Percentiles rank a stretch among this genome's conserved stretches.
Evolutionary conservation across 1,140 invertebrate species (phyloP).

Genomic region (Saccostrea cuccullata): DNA sequence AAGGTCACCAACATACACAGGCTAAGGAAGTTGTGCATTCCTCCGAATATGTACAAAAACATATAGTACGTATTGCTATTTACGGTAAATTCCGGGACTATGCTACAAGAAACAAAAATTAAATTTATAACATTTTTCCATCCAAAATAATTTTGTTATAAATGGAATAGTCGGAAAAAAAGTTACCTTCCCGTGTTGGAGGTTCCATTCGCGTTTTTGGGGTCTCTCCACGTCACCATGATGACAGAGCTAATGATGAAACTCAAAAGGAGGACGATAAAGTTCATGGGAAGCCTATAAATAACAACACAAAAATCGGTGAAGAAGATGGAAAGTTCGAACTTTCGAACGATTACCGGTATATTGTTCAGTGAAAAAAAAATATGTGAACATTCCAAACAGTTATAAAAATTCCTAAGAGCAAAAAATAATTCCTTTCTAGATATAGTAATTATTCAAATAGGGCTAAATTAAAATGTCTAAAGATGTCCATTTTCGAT

Average conservation of each 20-base stretch:
- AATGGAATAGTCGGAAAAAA: background rate
- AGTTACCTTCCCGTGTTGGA: constrained; percentile 35
- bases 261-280: constrained; percentile 64
- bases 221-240: constrained; percentile 62
- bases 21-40: constrained; percentile 71
- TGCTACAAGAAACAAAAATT: constrained; percentile 4
- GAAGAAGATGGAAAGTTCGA: background rate
- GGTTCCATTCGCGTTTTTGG: constrained; percentile 30
- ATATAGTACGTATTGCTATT: constrained; percentile 46
- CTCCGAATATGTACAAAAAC: constrained; percentile 62
- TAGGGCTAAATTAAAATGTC: too few relatives aligned
- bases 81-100: constrained; percentile 16
- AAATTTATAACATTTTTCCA: background rate
- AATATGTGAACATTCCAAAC: too few relatives aligned
- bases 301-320: background rate
- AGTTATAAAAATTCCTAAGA: too few relatives aligned
- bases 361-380: too few relatives aligned
- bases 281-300: constrained; percentile 68
- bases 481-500: too few relatives aligned
- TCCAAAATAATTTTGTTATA: background rate
- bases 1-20: constrained; percentile 70
- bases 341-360: too few relatives aligned
- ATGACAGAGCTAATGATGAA: constrained; percentile 64
- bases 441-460: too few relatives aligned
- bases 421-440: too few relatives aligned